These are phyloP conservation scores for Gymnogyps californianus DNA, from an alignment of 2,113 vertebrate species.

Conservation along the genomic window DNA sequence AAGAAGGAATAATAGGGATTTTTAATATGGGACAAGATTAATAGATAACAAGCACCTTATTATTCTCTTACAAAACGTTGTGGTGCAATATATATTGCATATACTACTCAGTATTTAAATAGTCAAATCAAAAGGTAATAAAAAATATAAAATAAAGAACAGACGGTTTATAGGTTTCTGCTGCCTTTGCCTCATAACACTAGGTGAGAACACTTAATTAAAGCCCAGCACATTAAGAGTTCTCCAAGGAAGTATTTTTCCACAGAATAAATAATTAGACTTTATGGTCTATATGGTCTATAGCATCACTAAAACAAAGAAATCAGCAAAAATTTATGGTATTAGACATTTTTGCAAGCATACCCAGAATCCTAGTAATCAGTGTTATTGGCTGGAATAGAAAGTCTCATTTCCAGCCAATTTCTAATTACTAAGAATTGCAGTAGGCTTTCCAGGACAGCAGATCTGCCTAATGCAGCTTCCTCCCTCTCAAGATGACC, in stretches of 20 bases:
- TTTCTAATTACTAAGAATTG: neutral
- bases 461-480: neutral
- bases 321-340: neutral
- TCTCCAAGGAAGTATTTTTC: neutral
- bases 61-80: neutral
- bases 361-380: neutral
- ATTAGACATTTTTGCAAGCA: slow-evolving; percentile 19
- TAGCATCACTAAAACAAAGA: neutral
- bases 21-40: neutral
- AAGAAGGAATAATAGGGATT: neutral
- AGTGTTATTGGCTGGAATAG: neutral
- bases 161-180: neutral
- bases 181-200: neutral
- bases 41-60: neutral
- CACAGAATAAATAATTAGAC: neutral
- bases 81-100: neutral
- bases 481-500: neutral
- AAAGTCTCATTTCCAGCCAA: neutral
- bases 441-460: neutral
- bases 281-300: neutral
- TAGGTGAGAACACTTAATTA: neutral
- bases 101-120: neutral
- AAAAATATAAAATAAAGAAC: neutral
- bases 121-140: neutral
- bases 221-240: neutral